Base-by-base conservation (phyloP, 1,140 invertebrate species). In the Rhizoglyphus robini region DNA sequence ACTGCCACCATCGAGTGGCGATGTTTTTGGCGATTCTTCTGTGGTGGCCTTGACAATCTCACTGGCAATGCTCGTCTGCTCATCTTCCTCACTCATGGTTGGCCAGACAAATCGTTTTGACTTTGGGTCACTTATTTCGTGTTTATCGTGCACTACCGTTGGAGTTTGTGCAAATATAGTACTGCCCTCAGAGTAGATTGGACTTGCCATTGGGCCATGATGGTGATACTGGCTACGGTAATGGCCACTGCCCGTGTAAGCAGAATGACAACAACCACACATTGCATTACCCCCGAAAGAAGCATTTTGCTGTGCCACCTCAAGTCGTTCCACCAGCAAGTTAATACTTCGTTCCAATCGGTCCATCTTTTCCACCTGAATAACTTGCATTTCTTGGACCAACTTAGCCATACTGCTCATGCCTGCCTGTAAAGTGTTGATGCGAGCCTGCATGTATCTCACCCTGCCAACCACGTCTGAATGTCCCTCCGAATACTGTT, bases 401-500 rank as follows among this genome's bases (percentile, higher is more conserved):
- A 54, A 27, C 51, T 54, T 54, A 8, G 23, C 23, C 51, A 54
- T 23, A 25, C 51, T 23, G 51, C 51, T 32, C 23, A 54, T 11
- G 8, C 23, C 51, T 15, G 31, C 51, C 15, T 54, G 51, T 11
- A 54, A 8, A 32, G 8, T 32, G 20, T 54, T 54, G 51, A 60
- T 60, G 1, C 29, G 18, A 32, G n/a, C 1, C 13, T 60, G 27
- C 2, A 92, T 78, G 75, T 82, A 85, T 81, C 88, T 89, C 67
- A 90, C 87, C 76, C 88, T 78, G 71, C 85, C 84, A 70, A 91
- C 81, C 73, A 92, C 84, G 76, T 92, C 89, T 64, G 88, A 85
- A 78, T 94, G 88, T 60, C 89, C 89, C 65, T 88, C 88, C 51
- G 87, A 90, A 79, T 91, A 93, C 76, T 94, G 90, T 79, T 95